phyloP scores from a whole-genome alignment of 2,888 invertebrate genomes.

The Pherbina coryleti region DNA sequence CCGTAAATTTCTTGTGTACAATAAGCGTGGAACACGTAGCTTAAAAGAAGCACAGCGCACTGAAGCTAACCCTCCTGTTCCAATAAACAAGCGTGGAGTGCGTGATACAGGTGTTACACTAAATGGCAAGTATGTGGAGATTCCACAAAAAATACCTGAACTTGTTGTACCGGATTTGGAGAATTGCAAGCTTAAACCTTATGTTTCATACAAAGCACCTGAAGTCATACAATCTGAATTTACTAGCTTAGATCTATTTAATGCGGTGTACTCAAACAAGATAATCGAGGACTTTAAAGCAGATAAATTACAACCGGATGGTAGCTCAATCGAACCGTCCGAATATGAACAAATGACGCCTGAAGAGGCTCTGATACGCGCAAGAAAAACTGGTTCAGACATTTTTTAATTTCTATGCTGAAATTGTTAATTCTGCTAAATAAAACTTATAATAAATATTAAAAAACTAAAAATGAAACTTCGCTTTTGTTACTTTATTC shows the following conservation, averaged over 20 bases:
- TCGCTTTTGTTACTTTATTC: neutral
- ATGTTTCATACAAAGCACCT: constrained; percentile 88
- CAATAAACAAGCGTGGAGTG: constrained; percentile 80
- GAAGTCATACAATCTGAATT: constrained; percentile 85
- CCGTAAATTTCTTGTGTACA: constrained; percentile 80
- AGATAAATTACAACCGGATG: constrained; percentile 78
- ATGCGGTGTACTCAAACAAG: constrained; percentile 84
- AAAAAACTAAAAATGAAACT: constrained; percentile 18
- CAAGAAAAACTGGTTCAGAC: constrained; percentile 85
- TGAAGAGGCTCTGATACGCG: constrained; percentile 78
- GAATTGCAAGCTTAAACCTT: constrained; percentile 88
- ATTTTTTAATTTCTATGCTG: constrained; percentile 72
- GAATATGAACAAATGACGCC: constrained; percentile 78
- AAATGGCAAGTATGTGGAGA: constrained; percentile 73
- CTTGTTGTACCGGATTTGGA: constrained; percentile 91
- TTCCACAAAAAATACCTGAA: constrained; percentile 93
- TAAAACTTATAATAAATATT: constrained; percentile 13
- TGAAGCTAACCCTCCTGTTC: constrained; percentile 74
- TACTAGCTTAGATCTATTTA: constrained; percentile 85
- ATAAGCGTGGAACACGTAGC: constrained; percentile 80
- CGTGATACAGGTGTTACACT: constrained; percentile 74
- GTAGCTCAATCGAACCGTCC: constrained; percentile 79
- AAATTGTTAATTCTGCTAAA: constrained; percentile 53
- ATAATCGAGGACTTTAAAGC: constrained; percentile 81
- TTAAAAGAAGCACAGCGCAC: constrained; percentile 72